A percentile compares a stretch with the other conserved stretches of the same genome.
Evolutionary conservation across 2,888 invertebrate species (phyloP).

Genomic region (Sylvicola fuscatus): DNA sequence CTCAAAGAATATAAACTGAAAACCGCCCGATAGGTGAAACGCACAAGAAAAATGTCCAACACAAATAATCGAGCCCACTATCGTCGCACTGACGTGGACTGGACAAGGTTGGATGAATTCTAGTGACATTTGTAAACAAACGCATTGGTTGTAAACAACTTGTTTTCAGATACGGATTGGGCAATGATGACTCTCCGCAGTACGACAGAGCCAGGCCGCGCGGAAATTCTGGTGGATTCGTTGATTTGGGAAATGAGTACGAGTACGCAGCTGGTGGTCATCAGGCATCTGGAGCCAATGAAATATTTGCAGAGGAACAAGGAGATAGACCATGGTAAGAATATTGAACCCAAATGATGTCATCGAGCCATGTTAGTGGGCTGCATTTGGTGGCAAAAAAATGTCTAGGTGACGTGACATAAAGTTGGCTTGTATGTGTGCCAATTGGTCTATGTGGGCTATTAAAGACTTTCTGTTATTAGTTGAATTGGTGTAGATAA

Average conservation of each 20-base stretch:
- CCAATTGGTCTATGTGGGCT: constrained; percentile 42
- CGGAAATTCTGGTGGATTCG: constrained; percentile 51
- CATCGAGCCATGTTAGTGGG: no score
- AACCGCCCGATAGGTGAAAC: no score
- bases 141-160: not conserved
- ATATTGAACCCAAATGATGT: no score
- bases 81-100: constrained; percentile 16
- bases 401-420: constrained; percentile 1
- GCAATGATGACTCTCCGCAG: constrained; percentile 21
- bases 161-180: constrained; percentile 18
- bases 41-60: no score
- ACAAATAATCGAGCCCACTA: constrained; percentile 2
- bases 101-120: constrained; percentile 15
- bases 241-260: constrained; percentile 47
- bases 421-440: constrained; percentile 18
- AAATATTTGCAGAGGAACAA: constrained; percentile 80
- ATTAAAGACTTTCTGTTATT: not conserved
- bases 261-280: constrained; percentile 63
- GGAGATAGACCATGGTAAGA: constrained; percentile 32
- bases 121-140: not conserved
- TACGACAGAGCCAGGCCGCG: constrained; percentile 32
- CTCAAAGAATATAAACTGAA: no score
- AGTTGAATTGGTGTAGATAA: no score
- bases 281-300: constrained; percentile 71
- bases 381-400: no score